phyloP scores from a whole-genome alignment of 2,113 vertebrate species.

The Amblyopsis rosae region DNA sequence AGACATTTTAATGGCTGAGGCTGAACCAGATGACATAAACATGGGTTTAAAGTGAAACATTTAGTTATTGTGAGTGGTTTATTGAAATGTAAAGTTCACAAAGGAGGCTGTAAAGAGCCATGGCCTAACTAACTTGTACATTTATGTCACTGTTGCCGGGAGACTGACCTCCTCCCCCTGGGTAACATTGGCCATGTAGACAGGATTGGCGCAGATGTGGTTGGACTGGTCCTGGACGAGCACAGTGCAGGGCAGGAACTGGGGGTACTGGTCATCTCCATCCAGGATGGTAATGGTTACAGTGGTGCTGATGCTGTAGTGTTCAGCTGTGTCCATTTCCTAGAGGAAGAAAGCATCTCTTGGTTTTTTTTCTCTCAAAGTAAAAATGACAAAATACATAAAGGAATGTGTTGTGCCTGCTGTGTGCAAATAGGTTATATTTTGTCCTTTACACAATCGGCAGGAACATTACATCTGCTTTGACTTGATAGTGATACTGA shows the following conservation, averaged over 20 bases:
- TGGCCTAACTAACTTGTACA: too few relatives aligned
- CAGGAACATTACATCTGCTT: background rate
- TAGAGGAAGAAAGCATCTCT: constrained; percentile 29
- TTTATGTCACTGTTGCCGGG: too few relatives aligned
- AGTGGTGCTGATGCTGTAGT: constrained; percentile 60
- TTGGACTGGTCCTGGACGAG: constrained; percentile 58
- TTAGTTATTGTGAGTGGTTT: too few relatives aligned
- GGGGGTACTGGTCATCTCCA: constrained; percentile 79
- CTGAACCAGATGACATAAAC: too few relatives aligned
- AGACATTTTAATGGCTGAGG: too few relatives aligned
- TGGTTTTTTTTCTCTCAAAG: background rate
- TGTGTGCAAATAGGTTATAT: background rate
- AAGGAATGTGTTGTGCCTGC: background rate
- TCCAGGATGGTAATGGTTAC: constrained; percentile 67
- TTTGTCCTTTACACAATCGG: background rate
- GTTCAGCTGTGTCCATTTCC: constrained; percentile 76
- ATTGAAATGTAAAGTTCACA: too few relatives aligned
- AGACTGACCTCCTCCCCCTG: constrained; percentile 72
- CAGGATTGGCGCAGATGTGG: constrained; percentile 71
- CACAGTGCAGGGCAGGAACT: constrained; percentile 74
- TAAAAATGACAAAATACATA: too few relatives aligned
- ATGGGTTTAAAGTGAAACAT: too few relatives aligned
- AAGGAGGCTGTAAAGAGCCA: too few relatives aligned
- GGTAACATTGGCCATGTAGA: constrained; percentile 75
- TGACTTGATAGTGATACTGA: background rate